These are phyloP conservation scores for Drosophila serrata DNA, from an alignment of 1,140 invertebrate genomes.

Conservation along the genomic window DNA sequence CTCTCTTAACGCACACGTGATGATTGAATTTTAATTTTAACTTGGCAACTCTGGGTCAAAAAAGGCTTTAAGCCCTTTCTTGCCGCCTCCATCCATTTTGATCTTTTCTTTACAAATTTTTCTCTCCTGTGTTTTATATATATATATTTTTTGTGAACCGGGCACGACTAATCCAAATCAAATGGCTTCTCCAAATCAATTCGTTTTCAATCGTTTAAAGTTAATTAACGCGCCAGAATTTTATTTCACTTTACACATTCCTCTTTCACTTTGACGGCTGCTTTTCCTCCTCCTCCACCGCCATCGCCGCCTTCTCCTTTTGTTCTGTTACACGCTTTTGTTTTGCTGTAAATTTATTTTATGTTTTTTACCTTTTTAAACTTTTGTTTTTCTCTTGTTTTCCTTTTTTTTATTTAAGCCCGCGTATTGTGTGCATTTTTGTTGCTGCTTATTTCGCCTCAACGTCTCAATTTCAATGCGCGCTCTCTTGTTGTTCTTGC, in stretches of 20 bases:
- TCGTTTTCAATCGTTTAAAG: constrained; percentile 84
- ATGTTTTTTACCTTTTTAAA: constrained; percentile 65
- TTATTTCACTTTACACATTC: constrained; percentile 73
- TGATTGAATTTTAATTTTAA: constrained; percentile 83
- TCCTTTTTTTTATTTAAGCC: constrained; percentile 22
- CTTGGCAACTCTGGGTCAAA: constrained; percentile 36
- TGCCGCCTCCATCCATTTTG: constrained; percentile 11
- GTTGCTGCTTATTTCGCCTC: constrained; percentile 40
- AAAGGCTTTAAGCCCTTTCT: constrained; percentile 25
- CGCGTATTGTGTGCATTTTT: constrained; percentile 22
- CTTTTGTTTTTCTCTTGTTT: constrained; percentile 56
- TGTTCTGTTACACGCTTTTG: constrained; percentile 72
- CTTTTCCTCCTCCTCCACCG: not conserved
- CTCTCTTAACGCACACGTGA: constrained; percentile 80
- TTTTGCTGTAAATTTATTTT: constrained; percentile 76
- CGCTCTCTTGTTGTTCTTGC: constrained; percentile 60
- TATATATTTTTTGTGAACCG: constrained; percentile 29
- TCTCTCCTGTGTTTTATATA: not conserved
- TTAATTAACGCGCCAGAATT: constrained; percentile 82
- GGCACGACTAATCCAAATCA: constrained; percentile 83
- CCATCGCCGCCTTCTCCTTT: constrained; percentile 13
- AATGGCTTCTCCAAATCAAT: constrained; percentile 80
- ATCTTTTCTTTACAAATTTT: constrained; percentile 1
- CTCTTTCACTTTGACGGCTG: constrained; percentile 13
- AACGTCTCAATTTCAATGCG: constrained; percentile 76